Percentiles rank a stretch among this genome's conserved stretches.
Conservation (phyloP, 2,797 vertebrate genomes). For the Eupleurogrammus muticus region DNA sequence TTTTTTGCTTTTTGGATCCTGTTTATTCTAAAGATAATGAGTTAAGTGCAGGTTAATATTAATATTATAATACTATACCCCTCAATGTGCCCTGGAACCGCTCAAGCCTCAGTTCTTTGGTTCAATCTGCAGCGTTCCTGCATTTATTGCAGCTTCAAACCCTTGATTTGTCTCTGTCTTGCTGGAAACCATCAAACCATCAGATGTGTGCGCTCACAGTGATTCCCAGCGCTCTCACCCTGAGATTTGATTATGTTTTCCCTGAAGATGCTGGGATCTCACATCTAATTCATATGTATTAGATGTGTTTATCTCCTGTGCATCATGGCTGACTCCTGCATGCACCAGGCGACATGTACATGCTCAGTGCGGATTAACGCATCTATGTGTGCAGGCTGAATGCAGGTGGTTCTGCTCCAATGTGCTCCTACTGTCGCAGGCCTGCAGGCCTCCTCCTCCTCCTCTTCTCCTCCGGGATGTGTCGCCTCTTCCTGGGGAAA, state of each 20-base stretch:
- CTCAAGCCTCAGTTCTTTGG: constrained; percentile 53
- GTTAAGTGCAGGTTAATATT: constrained; percentile 31
- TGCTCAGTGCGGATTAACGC: too few species aligned
- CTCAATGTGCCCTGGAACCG: not conserved
- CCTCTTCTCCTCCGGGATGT: not conserved
- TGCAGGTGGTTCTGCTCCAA: constrained; percentile 21
- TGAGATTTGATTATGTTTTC: constrained; percentile 59
- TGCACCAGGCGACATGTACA: constrained; percentile 48
- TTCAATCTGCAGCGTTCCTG: constrained; percentile 37
- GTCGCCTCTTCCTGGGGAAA: constrained; percentile 16
- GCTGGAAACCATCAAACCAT: constrained; percentile 26
- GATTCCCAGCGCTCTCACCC: constrained; percentile 55
- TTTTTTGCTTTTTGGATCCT: not conserved
- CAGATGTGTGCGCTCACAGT: constrained; percentile 57
- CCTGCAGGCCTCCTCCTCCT: constrained; percentile 52
- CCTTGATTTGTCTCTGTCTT: not conserved
- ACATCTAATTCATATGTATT: not conserved
- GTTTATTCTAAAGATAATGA: constrained; percentile 10
- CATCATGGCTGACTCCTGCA: constrained; percentile 46
- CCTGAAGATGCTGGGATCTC: constrained; percentile 55
- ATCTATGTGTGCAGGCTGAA: constrained; percentile 16
- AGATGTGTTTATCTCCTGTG: constrained; percentile 36
- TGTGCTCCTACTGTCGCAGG: constrained; percentile 54
- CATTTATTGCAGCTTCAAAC: constrained; percentile 45
- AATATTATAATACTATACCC: too few species aligned